Conservation (phyloP, 2,888 invertebrate species). For the Bursaphelenchus okinawaensis region DNA sequence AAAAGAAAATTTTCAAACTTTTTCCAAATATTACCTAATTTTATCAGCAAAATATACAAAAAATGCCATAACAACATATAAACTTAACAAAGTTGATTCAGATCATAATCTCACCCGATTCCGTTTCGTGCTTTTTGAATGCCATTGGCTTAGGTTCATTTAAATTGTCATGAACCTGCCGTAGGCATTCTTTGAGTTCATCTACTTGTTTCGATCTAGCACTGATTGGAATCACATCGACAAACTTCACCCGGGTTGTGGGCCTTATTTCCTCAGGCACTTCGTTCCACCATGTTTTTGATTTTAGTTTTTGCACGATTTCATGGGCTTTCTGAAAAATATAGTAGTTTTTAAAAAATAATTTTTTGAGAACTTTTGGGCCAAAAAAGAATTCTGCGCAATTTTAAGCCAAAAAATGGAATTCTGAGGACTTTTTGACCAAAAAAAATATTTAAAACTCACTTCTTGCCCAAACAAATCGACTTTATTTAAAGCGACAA, state of each 20-base stretch:
- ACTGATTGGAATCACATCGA: conserved; percentile 32
- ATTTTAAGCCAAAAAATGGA: too few species aligned
- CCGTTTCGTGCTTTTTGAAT: background rate
- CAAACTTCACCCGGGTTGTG: conserved; percentile 32
- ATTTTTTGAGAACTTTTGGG: too few species aligned
- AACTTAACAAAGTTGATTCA: background rate
- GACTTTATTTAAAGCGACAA: conserved; percentile 46
- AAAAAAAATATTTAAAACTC: background rate
- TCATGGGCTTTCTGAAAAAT: background rate
- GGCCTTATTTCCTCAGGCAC: conserved; percentile 36
- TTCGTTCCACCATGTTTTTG: conserved; percentile 21
- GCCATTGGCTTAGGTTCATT: background rate
- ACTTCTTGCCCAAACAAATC: conserved; percentile 36
- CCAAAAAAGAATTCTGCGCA: too few species aligned
- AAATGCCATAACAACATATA: background rate
- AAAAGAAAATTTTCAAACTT: too few species aligned
- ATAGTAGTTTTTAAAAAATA: too few species aligned
- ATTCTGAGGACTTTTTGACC: background rate
- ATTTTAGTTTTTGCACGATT: background rate
- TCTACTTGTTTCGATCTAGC: conserved; percentile 36
- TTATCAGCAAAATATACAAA: too few species aligned
- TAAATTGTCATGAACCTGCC: conserved; percentile 14
- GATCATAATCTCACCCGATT: background rate
- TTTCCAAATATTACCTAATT: too few species aligned
- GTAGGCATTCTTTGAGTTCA: conserved; percentile 28